Evolutionary conservation across 2,113 vertebrate genomes (phyloP).

Genomic region (Crotalus helleri): DNA sequence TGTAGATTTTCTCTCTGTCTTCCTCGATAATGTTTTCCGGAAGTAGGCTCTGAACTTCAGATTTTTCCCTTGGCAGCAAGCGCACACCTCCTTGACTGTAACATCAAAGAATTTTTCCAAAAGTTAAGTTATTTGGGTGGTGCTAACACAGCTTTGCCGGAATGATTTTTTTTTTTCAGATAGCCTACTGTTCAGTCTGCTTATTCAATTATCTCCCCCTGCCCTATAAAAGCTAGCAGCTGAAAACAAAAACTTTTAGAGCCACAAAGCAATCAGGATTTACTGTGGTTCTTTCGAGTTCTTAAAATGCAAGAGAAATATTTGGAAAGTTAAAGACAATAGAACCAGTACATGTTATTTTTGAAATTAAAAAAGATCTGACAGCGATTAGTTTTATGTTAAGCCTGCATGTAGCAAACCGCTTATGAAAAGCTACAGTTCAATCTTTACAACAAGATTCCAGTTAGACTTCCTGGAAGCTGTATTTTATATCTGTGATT

Average conservation of each 20-base stretch:
- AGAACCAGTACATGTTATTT: not conserved
- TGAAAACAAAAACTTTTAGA: not conserved
- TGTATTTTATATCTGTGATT: not conserved
- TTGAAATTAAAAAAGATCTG: no score
- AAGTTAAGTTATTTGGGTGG: not conserved
- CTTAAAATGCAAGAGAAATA: not conserved
- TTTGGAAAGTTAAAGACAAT: not conserved
- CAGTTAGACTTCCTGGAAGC: no score
- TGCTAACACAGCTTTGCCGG: not conserved
- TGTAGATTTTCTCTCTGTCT: conserved; percentile 90
- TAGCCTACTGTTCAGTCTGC: not conserved
- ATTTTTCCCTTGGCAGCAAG: conserved; percentile 88
- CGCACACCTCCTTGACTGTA: conserved; percentile 92
- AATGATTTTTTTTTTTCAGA: not conserved
- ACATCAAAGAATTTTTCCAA: conserved; percentile 49
- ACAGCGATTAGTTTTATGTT: not conserved
- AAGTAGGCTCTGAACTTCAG: conserved; percentile 90
- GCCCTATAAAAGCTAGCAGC: not conserved
- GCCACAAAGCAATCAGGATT: not conserved
- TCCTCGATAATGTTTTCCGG: conserved; percentile 84
- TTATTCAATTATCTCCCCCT: not conserved
- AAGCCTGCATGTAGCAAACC: not conserved
- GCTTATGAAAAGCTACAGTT: not conserved
- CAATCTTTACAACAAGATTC: not conserved
- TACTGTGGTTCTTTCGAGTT: not conserved